A percentile compares a stretch with the other conserved stretches of the same genome.
Evolutionary conservation across 1,140 invertebrate genomes (phyloP).

Genomic region (Psilanteris sp.): DNA sequence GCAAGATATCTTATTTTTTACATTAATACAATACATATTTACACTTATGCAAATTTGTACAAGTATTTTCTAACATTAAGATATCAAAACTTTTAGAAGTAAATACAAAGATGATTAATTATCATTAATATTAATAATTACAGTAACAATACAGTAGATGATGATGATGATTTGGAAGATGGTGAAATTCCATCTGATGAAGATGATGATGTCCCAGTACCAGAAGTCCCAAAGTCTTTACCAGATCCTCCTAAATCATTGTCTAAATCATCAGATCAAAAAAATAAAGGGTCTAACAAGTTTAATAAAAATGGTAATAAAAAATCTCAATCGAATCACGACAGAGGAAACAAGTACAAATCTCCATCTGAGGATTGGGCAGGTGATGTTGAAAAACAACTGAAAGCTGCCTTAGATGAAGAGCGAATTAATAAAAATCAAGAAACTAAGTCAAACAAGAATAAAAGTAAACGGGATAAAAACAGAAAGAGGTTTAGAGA

Average conservation of each 20-base stretch:
- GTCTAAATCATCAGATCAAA: constrained; percentile 57
- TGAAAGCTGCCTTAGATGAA: constrained; percentile 83
- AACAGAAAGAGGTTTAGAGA: constrained; percentile 75
- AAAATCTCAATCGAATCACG: constrained; percentile 60
- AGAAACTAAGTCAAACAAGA: constrained; percentile 80
- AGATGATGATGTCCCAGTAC: constrained; percentile 75
- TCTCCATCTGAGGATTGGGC: constrained; percentile 86
- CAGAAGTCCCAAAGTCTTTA: constrained; percentile 46
- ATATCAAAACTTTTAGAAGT: too few species aligned
- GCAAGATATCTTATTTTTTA: too few species aligned
- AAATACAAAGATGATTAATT: not conserved
- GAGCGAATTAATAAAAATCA: constrained; percentile 74
- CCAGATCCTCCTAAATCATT: constrained; percentile 35
- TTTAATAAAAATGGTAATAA: constrained; percentile 70
- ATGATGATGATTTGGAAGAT: constrained; percentile 82
- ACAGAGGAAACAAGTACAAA: constrained; percentile 74
- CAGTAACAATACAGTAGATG: constrained; percentile 66
- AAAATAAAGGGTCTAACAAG: constrained; percentile 71
- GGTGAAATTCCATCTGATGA: constrained; percentile 83
- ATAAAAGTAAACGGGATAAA: constrained; percentile 72
- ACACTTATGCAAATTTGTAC: too few species aligned
- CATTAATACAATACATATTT: too few species aligned
- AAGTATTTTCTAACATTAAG: too few species aligned
- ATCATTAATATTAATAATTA: not conserved
- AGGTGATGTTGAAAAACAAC: constrained; percentile 86